These are phyloP conservation scores for Rhinolophus ferrumequinum DNA, from an alignment of 2,113 vertebrate species.

Conservation along the genomic window DNA sequence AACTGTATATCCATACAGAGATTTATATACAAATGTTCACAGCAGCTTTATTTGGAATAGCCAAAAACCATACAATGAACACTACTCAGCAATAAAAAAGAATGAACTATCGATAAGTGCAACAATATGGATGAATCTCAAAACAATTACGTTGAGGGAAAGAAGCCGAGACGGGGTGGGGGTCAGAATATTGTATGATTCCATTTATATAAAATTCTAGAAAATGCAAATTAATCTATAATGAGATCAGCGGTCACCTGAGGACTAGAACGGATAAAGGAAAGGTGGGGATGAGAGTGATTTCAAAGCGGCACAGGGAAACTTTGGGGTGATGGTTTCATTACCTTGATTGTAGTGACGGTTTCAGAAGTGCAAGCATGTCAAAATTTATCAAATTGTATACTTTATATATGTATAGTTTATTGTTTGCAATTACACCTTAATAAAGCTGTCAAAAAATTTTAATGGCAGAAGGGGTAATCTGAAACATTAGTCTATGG, in stretches of 20 bases:
- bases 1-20: background rate
- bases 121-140: background rate
- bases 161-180: background rate
- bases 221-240: background rate
- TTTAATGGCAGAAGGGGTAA: background rate
- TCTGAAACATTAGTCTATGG: background rate
- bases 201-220: slow-evolving; percentile 10
- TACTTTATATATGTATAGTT: background rate
- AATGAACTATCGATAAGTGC: background rate
- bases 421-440: background rate
- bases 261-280: background rate
- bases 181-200: background rate
- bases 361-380: background rate
- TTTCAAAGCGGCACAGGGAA: background rate
- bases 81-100: slow-evolving; percentile 30
- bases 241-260: background rate
- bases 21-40: background rate
- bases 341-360: background rate
- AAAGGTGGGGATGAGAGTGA: background rate
- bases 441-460: background rate
- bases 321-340: background rate
- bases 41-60: background rate
- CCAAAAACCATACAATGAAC: background rate
- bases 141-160: slow-evolving; percentile 8
- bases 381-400: slow-evolving; percentile 17